Evolutionary conservation across 2,888 invertebrate species (phyloP).

Genomic region (Calliopum simillimum): DNA sequence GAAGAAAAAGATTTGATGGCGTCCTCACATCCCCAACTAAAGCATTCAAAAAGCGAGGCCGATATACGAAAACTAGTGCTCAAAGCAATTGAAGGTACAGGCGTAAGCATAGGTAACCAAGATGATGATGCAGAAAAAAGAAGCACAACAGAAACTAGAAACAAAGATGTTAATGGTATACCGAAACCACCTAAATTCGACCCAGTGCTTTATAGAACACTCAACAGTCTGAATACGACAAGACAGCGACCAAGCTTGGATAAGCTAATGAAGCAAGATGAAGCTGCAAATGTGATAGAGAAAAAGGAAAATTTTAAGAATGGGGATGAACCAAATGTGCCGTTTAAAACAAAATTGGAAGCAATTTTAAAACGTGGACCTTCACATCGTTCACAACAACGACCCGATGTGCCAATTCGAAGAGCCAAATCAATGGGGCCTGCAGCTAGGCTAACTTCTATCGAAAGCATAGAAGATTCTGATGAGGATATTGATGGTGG

Average conservation of each 20-base stretch:
- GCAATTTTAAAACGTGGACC: conserved; percentile 61
- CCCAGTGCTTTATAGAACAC: conserved; percentile 61
- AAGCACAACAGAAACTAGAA: not conserved
- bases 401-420: conserved; percentile 47
- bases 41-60: conserved; percentile 62
- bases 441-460: not conserved
- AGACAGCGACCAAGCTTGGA: conserved; percentile 57
- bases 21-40: conserved; percentile 42
- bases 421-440: conserved; percentile 53
- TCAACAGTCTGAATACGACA: conserved; percentile 54
- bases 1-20: not conserved
- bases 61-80: conserved; percentile 55
- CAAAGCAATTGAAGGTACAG: conserved; percentile 50
- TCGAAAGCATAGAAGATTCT: conserved; percentile 41
- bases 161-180: conserved; percentile 44
- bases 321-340: conserved; percentile 43
- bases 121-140: conserved; percentile 14
- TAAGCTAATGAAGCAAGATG: conserved; percentile 41
- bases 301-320: not conserved
- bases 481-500: not conserved
- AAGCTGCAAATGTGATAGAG: conserved; percentile 10
- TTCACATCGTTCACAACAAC: conserved; percentile 54
- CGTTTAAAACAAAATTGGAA: conserved; percentile 62
- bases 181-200: conserved; percentile 64
- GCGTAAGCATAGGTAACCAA: conserved; percentile 5